A percentile compares a stretch with the other conserved stretches of the same genome.
phyloP scores from a whole-genome alignment of 2,797 vertebrate species.

The Vultur gryphus region DNA sequence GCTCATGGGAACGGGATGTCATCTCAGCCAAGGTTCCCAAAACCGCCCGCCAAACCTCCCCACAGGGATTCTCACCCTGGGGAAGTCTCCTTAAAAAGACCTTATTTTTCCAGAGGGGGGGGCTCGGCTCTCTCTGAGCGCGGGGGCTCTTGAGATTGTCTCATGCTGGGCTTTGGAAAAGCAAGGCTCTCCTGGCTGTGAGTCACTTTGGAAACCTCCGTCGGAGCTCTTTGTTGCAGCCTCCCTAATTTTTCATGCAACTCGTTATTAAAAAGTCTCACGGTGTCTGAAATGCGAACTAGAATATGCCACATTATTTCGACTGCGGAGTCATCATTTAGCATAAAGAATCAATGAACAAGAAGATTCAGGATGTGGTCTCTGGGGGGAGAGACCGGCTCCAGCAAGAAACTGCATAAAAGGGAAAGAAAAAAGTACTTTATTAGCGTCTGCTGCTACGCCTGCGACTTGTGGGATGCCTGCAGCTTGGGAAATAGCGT shows the following conservation, averaged over 20 bases:
- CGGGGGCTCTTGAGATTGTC: constrained; percentile 7
- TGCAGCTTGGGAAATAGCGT: constrained; percentile 5
- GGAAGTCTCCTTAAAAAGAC: neutral
- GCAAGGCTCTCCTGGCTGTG: neutral
- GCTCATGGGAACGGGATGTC: neutral
- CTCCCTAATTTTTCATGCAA: constrained; percentile 58
- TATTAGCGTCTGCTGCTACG: constrained; percentile 39
- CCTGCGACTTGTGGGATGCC: neutral
- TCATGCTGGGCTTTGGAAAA: constrained; percentile 42
- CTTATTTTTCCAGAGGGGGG: constrained; percentile 8
- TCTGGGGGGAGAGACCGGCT: constrained; percentile 10
- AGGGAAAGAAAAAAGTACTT: neutral
- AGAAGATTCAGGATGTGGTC: constrained; percentile 52
- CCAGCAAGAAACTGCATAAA: neutral
- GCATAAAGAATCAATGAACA: constrained; percentile 48
- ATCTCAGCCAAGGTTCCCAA: neutral
- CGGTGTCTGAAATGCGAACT: constrained; percentile 31
- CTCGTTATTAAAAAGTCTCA: constrained; percentile 50
- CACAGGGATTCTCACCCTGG: neutral
- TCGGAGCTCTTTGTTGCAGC: constrained; percentile 51
- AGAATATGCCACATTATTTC: constrained; percentile 43
- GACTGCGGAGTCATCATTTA: constrained; percentile 18
- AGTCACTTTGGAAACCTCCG: constrained; percentile 45
- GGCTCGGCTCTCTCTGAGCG: neutral
- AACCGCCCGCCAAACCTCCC: neutral